A percentile compares a stretch with the other conserved stretches of the same genome.
phyloP scores from a whole-genome alignment of 92 coral and sea anemone genomes.

The Plumapathes pennacea region DNA sequence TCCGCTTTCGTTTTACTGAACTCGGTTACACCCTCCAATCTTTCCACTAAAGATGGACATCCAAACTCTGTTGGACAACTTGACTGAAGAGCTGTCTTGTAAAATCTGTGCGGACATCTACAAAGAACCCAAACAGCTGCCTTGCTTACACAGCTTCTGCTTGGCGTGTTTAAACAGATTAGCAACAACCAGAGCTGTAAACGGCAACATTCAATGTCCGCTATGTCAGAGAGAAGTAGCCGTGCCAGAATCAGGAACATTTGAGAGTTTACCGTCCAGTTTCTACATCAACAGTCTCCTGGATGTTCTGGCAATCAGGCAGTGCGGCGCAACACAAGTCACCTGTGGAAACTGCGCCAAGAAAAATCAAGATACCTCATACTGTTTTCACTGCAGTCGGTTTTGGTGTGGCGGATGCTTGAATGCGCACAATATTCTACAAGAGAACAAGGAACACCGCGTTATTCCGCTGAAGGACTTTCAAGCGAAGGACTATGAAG shows the following conservation, averaged over 20 bases:
- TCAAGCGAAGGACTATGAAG: no score
- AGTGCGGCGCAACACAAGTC: background rate
- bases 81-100: constrained; percentile 1
- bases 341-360: constrained; percentile 34
- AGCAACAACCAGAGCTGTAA: background rate
- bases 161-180: background rate
- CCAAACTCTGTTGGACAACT: background rate
- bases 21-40: no score
- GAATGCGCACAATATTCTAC: no score
- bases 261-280: constrained; percentile 18
- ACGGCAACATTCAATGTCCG: background rate
- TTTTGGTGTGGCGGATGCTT: no score
- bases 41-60: no score
- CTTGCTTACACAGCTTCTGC: background rate
- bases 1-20: no score
- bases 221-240: background rate
- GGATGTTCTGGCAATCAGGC: constrained; percentile 23
- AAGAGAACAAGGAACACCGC: no score
- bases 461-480: no score
- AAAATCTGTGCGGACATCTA: background rate
- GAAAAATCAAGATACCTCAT: constrained; percentile 11
- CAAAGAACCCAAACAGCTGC: background rate
- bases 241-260: background rate
- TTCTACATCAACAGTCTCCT: constrained; percentile 30
- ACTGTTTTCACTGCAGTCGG: no score